These are phyloP conservation scores for Ptychodera flava DNA, from an alignment of 35 echinoderm and acorn worm species.

Conservation along the genomic window DNA sequence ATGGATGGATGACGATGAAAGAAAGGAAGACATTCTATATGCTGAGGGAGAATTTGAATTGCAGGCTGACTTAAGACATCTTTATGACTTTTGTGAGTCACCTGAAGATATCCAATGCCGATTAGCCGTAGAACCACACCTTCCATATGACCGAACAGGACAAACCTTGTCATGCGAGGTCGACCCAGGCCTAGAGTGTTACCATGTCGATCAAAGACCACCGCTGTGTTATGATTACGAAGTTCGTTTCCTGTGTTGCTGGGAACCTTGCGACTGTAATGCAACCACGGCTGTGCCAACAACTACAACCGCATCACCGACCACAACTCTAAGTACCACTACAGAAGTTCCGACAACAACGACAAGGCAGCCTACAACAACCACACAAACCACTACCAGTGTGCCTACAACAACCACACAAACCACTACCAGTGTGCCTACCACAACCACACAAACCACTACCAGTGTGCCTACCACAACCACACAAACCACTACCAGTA, in stretches of 20 bases:
- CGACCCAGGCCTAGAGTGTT: no score
- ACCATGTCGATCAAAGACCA: no score
- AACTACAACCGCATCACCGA: neutral
- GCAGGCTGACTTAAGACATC: neutral
- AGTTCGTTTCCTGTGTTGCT: no score
- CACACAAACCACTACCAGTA: neutral
- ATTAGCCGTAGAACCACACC: neutral
- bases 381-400: neutral
- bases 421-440: neutral
- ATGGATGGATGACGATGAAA: neutral
- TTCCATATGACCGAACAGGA: slow-evolving; percentile 2
- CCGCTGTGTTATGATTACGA: no score
- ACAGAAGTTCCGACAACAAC: neutral
- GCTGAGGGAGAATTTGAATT: neutral
- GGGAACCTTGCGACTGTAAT: no score
- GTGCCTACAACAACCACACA: neutral
- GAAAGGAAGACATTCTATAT: neutral
- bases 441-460: neutral
- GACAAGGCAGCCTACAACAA: neutral
- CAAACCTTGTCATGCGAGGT: no score
- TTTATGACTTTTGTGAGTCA: neutral
- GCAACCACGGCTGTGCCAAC: neutral
- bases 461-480: neutral
- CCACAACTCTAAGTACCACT: no score
- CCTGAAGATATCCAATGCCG: neutral